Evolutionary conservation across 1,140 invertebrate species (phyloP).

Genomic region (Rhyzopertha dominica): DNA sequence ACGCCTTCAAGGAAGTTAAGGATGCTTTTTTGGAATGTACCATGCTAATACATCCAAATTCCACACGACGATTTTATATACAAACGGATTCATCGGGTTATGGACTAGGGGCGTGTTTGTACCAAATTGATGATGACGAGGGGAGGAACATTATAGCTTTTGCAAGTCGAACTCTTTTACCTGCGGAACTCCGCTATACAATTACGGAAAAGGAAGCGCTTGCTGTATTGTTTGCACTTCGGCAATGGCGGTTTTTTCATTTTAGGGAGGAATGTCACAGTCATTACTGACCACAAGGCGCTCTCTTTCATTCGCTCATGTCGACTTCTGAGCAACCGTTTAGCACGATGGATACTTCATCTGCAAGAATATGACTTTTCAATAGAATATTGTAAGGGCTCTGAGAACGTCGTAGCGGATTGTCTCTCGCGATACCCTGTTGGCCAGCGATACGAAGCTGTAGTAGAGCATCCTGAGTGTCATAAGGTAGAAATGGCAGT

Average conservation of each 20-base stretch:
- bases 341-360: conserved; percentile 8
- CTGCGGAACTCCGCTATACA: conserved; percentile 1
- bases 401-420: conserved; percentile 9
- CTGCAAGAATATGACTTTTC: conserved; percentile 7
- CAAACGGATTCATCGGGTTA: conserved; percentile 1
- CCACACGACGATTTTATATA: neutral
- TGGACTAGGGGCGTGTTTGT: neutral
- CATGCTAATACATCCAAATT: conserved; percentile 2
- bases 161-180: neutral
- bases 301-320: conserved; percentile 4
- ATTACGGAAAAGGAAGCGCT: conserved; percentile 5
- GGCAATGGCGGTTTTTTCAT: conserved; percentile 3
- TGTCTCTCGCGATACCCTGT: conserved; percentile 1
- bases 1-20: neutral
- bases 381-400: conserved; percentile 10
- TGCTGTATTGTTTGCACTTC: conserved; percentile 3
- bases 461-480: conserved; percentile 1
- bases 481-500: neutral
- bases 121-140: neutral
- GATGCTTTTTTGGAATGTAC: neutral
- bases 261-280: neutral
- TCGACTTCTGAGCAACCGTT: neutral
- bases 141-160: neutral
- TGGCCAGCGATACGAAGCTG: neutral
- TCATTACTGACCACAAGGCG: conserved; percentile 7